Evolutionary conservation across 2,888 invertebrate genomes (phyloP).

Genomic region (Germaria angustata): DNA sequence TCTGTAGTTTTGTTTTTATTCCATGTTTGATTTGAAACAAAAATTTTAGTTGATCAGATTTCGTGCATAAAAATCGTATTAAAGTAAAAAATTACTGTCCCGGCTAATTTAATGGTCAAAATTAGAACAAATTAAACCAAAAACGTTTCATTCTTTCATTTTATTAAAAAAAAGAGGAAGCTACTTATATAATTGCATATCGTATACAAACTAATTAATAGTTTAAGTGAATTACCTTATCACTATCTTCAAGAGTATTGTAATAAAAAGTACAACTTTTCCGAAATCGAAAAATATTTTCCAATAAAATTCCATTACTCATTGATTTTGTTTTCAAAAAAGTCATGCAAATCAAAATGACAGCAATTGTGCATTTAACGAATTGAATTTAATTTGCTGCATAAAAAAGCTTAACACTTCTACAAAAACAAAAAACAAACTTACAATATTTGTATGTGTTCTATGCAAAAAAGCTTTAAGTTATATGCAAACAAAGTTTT

Average conservation of each 20-base stretch:
- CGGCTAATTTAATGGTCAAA: too few relatives aligned
- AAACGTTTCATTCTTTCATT: too few relatives aligned
- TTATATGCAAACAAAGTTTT: slow-evolving; percentile 3
- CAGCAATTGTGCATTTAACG: background rate
- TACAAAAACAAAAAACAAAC: background rate
- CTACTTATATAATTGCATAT: too few relatives aligned
- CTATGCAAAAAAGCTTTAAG: slow-evolving; percentile 32
- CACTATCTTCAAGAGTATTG: background rate
- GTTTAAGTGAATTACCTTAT: too few relatives aligned
- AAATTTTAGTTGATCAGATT: too few relatives aligned
- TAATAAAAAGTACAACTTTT: background rate
- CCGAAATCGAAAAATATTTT: background rate
- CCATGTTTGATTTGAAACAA: too few relatives aligned
- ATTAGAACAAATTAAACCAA: too few relatives aligned
- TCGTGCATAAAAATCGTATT: too few relatives aligned
- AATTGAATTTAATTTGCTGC: background rate
- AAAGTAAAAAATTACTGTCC: too few relatives aligned
- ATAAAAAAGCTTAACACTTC: slow-evolving; percentile 18
- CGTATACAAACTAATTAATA: too few relatives aligned
- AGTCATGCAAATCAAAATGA: background rate
- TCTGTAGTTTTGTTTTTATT: too few relatives aligned
- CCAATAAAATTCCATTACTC: background rate
- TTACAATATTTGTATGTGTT: background rate
- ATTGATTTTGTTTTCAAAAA: slow-evolving; percentile 23
- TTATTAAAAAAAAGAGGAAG: too few relatives aligned